Conservation (phyloP, 2,888 invertebrate species). For the Lasioglossum figueresi region DNA sequence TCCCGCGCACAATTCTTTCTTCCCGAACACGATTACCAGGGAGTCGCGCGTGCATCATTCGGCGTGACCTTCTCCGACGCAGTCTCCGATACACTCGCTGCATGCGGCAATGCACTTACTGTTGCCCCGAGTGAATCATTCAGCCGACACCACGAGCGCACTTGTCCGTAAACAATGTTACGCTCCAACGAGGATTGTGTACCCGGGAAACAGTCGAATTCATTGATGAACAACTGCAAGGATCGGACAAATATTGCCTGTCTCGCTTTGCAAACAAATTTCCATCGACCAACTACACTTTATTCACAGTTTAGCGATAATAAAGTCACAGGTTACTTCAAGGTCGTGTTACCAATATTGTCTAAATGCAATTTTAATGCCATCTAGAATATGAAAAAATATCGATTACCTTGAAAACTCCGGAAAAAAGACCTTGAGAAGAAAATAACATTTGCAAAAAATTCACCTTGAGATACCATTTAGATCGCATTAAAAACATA, state of each 20-base stretch:
- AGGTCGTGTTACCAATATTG: no score
- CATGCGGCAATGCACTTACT: constrained; percentile 34
- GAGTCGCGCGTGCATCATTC: constrained; percentile 13
- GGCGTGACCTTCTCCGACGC: constrained; percentile 29
- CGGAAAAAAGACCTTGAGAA: no score
- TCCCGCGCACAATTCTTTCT: constrained; percentile 20
- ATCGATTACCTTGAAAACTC: no score
- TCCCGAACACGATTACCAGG: neutral
- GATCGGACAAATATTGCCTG: neutral
- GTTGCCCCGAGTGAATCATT: constrained; percentile 19
- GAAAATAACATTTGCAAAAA: no score
- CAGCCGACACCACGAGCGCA: constrained; percentile 1
- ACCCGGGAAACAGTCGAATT: neutral
- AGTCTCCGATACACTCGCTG: constrained; percentile 24
- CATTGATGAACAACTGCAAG: neutral
- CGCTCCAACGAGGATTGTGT: neutral
- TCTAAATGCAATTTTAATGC: no score
- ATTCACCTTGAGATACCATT: no score
- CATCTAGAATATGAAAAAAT: no score
- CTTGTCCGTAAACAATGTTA: constrained; percentile 11
- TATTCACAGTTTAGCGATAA: no score
- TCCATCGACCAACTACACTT: neutral
- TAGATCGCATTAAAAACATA: no score
- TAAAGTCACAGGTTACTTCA: no score
- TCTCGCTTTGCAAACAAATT: no score